Evolutionary conservation across 2,797 vertebrate genomes (phyloP).

Genomic region (Hipposideros larvatus): DNA sequence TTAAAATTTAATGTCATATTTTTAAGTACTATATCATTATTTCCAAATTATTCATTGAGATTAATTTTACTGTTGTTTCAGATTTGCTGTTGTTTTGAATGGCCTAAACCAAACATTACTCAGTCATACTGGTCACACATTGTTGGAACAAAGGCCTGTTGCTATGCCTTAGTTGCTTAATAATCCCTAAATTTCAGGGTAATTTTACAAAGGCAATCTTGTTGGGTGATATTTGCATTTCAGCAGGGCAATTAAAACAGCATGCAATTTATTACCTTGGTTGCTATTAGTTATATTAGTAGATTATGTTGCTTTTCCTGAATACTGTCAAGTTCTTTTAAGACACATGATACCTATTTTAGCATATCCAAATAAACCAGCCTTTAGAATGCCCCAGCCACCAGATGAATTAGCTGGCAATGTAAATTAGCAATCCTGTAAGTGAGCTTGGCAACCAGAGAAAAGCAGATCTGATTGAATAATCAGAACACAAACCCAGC

Average conservation of each 20-base stretch:
- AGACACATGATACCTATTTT: neutral
- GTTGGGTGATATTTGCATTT: neutral
- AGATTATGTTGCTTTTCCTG: neutral
- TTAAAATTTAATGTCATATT: neutral
- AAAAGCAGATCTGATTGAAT: neutral
- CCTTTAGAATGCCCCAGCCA: neutral
- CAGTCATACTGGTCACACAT: neutral
- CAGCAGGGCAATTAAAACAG: neutral
- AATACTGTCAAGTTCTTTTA: neutral
- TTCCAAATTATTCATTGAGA: neutral
- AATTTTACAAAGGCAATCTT: neutral
- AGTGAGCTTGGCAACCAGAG: neutral
- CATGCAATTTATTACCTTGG: neutral
- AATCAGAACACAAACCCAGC: neutral
- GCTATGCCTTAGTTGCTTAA: neutral
- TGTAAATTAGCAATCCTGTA: neutral
- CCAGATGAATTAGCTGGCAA: neutral
- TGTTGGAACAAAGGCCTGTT: neutral
- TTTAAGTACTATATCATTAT: neutral
- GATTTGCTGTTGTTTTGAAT: neutral
- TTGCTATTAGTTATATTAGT: neutral
- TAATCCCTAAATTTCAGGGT: neutral
- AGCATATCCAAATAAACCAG: neutral
- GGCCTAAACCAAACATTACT: neutral
- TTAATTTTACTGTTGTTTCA: neutral